These are phyloP conservation scores for Morinoia aosen DNA, from an alignment of 2,888 invertebrate genomes.

Conservation along the genomic window DNA sequence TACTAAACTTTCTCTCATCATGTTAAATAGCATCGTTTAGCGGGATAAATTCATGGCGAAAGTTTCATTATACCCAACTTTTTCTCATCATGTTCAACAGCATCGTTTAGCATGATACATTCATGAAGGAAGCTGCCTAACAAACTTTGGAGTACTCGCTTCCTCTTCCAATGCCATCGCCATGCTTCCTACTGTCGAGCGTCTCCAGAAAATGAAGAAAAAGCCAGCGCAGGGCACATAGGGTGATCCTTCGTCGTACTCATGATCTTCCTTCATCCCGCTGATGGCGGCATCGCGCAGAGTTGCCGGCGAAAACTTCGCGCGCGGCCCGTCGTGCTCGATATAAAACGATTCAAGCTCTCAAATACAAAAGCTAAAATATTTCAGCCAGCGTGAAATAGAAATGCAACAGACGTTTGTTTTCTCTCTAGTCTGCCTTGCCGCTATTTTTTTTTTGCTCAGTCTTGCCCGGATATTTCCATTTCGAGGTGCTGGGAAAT, in stretches of 20 bases:
- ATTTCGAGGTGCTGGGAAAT: not conserved
- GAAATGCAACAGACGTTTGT: constrained; percentile 24
- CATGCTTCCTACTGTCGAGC: not conserved
- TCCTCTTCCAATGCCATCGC: not conserved
- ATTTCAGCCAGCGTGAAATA: not conserved
- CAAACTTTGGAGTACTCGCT: not conserved
- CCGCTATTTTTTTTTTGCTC: not conserved
- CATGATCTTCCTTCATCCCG: not conserved
- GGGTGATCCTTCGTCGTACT: not conserved
- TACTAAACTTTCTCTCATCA: no score
- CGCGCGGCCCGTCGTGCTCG: not conserved
- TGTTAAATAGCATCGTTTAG: no score
- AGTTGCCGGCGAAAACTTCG: not conserved
- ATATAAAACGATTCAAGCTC: not conserved
- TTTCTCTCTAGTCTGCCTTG: constrained; percentile 9
- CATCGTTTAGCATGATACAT: not conserved
- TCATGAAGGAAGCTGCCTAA: not conserved
- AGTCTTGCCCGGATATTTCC: not conserved
- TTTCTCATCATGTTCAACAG: not conserved
- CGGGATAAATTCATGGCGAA: no score
- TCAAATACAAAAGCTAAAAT: constrained; percentile 19
- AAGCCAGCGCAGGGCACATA: not conserved
- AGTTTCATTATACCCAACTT: not conserved
- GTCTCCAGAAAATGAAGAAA: not conserved
- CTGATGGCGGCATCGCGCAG: not conserved